Conservation (phyloP, 2,888 invertebrate species). For the Lasioglossum zephyrum region DNA sequence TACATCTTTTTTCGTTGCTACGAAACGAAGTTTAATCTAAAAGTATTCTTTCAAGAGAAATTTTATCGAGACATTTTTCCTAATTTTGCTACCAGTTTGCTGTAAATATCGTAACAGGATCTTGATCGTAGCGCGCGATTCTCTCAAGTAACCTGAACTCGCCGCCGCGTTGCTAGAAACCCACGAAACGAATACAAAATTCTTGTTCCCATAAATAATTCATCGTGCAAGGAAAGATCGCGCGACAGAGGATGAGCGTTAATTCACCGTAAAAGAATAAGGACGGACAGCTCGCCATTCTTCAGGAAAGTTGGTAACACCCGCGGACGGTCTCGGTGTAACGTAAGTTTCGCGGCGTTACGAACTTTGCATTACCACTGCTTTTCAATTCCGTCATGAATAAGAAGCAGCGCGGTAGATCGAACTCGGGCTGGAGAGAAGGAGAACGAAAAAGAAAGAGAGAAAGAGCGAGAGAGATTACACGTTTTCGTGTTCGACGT, state of each 20-base stretch:
- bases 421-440: background rate
- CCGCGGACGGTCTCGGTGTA: background rate
- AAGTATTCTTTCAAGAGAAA: background rate
- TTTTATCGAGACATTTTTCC: background rate
- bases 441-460: background rate
- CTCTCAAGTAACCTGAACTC: background rate
- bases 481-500: conserved; percentile 2
- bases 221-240: background rate
- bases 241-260: background rate
- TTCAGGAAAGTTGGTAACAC: background rate
- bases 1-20: no score
- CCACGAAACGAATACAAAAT: background rate
- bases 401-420: conserved; percentile 2
- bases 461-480: background rate
- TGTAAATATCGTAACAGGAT: background rate
- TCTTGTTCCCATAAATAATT: background rate
- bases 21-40: background rate
- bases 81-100: background rate
- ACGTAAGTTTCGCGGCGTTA: conserved; percentile 8
- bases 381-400: conserved; percentile 24
- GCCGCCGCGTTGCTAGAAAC: background rate
- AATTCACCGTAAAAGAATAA: conserved; percentile 13
- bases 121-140: background rate
- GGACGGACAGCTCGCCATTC: background rate
- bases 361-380: conserved; percentile 1